phyloP scores from a whole-genome alignment of 2,888 invertebrate species.

The Merodon equestris region DNA sequence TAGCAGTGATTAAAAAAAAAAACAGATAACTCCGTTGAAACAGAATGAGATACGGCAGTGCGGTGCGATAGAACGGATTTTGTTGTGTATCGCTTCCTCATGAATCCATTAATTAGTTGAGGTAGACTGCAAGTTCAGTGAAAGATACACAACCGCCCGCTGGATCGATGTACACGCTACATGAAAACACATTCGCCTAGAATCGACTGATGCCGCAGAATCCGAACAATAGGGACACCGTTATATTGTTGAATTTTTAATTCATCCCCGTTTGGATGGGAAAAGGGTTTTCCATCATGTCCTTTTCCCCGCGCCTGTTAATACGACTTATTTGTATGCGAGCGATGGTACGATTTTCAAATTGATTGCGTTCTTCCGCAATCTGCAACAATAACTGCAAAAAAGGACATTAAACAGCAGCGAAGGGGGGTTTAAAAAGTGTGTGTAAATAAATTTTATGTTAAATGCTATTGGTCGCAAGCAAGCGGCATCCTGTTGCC shows the following conservation, averaged over 20 bases:
- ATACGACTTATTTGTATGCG: constrained; percentile 14
- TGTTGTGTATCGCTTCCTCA: constrained; percentile 10
- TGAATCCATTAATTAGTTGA: constrained; percentile 46
- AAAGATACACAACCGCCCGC: background rate
- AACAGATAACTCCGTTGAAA: background rate
- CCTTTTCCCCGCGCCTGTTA: too few relatives aligned
- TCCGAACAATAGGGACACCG: constrained; percentile 41
- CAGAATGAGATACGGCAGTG: too few relatives aligned
- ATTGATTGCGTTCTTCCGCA: constrained; percentile 44
- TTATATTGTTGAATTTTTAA: constrained; percentile 62
- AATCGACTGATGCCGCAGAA: constrained; percentile 12
- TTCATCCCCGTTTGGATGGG: constrained; percentile 27
- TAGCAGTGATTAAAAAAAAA: constrained; percentile 8
- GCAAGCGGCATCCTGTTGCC: constrained; percentile 1
- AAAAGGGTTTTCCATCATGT: too few relatives aligned
- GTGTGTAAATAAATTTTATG: constrained; percentile 47
- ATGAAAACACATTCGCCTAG: background rate
- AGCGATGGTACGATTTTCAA: constrained; percentile 44
- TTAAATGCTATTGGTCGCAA: constrained; percentile 42
- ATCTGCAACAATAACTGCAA: background rate
- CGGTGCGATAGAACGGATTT: too few relatives aligned
- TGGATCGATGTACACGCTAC: too few relatives aligned
- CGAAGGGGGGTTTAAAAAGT: background rate
- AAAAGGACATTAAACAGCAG: background rate
- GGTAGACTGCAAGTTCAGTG: constrained; percentile 14